These are phyloP conservation scores for Drosophila albomicans DNA, from an alignment of 1,140 invertebrate genomes.

Conservation along the genomic window DNA sequence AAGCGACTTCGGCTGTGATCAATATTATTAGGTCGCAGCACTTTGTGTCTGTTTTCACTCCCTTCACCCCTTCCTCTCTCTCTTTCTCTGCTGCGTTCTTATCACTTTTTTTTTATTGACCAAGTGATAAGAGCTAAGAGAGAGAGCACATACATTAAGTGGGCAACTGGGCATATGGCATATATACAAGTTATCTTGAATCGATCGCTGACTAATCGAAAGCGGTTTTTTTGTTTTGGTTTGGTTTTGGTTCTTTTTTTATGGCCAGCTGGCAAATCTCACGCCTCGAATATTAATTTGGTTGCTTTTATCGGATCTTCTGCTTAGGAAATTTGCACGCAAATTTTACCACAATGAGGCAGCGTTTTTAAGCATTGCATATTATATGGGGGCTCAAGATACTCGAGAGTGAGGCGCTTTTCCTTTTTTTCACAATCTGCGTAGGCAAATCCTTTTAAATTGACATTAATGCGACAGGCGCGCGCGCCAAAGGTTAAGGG, in stretches of 20 bases:
- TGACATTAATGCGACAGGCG: constrained; percentile 53
- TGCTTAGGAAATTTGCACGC: constrained; percentile 14
- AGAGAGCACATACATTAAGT: neutral
- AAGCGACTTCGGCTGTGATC: constrained; percentile 2
- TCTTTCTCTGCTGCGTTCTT: no score
- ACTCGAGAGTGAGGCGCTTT: constrained; percentile 12
- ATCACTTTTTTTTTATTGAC: neutral
- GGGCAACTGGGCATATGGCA: neutral
- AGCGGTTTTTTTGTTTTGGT: neutral
- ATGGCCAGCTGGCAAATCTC: neutral
- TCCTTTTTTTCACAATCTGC: constrained; percentile 8
- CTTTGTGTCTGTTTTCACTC: no score
- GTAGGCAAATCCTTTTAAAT: constrained; percentile 49
- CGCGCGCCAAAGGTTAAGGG: constrained; percentile 42
- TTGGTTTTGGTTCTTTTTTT: no score
- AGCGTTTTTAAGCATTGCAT: constrained; percentile 18
- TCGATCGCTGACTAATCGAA: constrained; percentile 27
- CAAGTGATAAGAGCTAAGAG: neutral
- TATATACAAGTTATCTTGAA: neutral
- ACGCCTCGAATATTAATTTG: neutral
- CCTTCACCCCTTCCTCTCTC: neutral
- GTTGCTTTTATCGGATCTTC: neutral
- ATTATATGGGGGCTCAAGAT: constrained; percentile 30
- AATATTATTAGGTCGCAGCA: constrained; percentile 21
- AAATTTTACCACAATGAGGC: constrained; percentile 25